Percentiles rank a stretch among this genome's conserved stretches.
These are phyloP conservation scores for Equus przewalskii DNA, from an alignment of 2,113 vertebrate genomes.

Conservation along the genomic window DNA sequence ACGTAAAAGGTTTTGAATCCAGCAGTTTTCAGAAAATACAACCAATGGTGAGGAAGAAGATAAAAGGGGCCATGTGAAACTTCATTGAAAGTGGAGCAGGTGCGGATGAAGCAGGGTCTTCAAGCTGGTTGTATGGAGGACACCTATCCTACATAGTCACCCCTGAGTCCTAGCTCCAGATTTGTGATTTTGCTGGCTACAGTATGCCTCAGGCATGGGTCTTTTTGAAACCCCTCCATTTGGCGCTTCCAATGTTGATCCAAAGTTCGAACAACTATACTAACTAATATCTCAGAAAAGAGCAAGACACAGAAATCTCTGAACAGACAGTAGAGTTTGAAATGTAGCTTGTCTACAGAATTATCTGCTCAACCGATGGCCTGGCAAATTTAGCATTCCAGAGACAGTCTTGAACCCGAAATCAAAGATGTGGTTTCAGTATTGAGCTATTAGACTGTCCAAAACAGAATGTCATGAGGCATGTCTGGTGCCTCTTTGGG, in stretches of 20 bases:
- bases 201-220: not conserved
- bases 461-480: not conserved
- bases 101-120: not conserved
- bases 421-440: not conserved
- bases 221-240: not conserved
- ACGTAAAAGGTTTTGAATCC: not conserved
- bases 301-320: not conserved
- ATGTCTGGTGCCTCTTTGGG: not conserved
- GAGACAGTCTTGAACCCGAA: not conserved
- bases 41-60: not conserved
- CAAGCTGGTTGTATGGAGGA: not conserved
- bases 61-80: not conserved
- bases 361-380: not conserved
- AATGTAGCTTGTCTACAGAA: not conserved
- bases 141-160: not conserved
- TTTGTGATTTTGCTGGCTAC: not conserved
- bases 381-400: not conserved
- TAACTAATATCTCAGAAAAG: not conserved
- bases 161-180: not conserved
- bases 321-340: not conserved
- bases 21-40: conserved; percentile 29
- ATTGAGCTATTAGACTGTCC: not conserved
- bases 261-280: not conserved
- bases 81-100: not conserved
- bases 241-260: not conserved